Evolutionary conservation across 2,113 vertebrate genomes (phyloP), one percentile per base, ranked within the genome.

Genomic region (Hiodon tergisus): DNA sequence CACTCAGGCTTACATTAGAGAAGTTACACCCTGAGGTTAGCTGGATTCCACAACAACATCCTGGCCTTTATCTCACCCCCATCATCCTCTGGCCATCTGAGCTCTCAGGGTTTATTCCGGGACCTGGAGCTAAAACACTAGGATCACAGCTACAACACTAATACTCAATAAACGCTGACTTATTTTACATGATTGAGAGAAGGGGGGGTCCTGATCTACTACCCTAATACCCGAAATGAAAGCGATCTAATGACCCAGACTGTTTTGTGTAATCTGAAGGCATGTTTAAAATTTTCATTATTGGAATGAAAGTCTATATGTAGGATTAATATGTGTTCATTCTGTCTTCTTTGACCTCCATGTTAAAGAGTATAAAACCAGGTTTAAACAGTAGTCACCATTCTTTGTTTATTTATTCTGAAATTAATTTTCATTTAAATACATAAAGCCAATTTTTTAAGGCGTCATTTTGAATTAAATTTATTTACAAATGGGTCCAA

Each of bases 251-350:
- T 89, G 88, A 85, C 87, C 80, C 87, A 85, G 87, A 90, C 87
- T 89, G 89, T 84, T 89, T 84, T 72, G 84, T 88, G 89, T 88
- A 89, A 91, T 91, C 90, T 89, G 83, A 84, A 84, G 88, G 86
- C 88, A 89, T 89, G 86, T 84, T 87, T 91, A 90, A 87, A 88
- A 89, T 90, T 91, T 86, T 90, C 87, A 92, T 91, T 89, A 92
- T 79, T 84, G 83, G 86, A 90, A 89, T 91, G 88, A 86, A 87
- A 85, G 86, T 83, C 78, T 86, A 81, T 76, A 89, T 87, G 89
- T 90, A 86, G 86, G 88, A 91, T 92, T 91, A 90, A 59, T 59
- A 14, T 59, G 9, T 59, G 58, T 14, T 14, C 4, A 11, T 59
- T 59, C 58, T 59, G 58, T 9, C 58, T 14, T 59, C 9, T 59